These are phyloP conservation scores for Discoglossus pictus DNA, from an alignment of 2,797 vertebrate species.

Conservation along the genomic window DNA sequence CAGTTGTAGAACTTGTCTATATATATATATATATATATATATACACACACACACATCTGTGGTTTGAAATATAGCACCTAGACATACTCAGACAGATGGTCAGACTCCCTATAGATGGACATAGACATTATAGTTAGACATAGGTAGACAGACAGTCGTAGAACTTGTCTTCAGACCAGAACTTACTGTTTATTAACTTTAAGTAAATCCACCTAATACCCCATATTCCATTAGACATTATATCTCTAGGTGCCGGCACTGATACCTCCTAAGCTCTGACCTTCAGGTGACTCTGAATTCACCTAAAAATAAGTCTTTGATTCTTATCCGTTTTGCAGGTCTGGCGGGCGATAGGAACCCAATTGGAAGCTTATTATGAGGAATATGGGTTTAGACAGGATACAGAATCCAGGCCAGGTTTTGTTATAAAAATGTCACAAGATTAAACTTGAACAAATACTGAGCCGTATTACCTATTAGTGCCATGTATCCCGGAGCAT, in stretches of 20 bases:
- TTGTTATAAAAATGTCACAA: slow-evolving; percentile 32
- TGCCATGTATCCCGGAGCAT: slow-evolving; percentile 36
- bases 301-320: slow-evolving; percentile 13
- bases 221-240: too few relatives aligned
- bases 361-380: slow-evolving; percentile 29
- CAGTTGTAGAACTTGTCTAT: too few relatives aligned
- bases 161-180: too few relatives aligned
- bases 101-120: too few relatives aligned
- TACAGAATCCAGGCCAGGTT: slow-evolving; percentile 21
- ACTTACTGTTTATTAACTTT: too few relatives aligned
- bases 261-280: not conserved
- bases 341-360: not conserved
- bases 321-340: slow-evolving; percentile 3
- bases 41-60: too few relatives aligned
- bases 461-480: slow-evolving; percentile 39
- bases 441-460: slow-evolving; percentile 40
- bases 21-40: too few relatives aligned
- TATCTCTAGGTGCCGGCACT: not conserved
- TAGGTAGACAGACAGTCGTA: too few relatives aligned
- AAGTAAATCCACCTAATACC: too few relatives aligned
- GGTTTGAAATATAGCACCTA: too few relatives aligned
- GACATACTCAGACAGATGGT: too few relatives aligned
- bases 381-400: slow-evolving; percentile 25
- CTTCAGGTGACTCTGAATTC: not conserved
- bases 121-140: too few relatives aligned